phyloP scores from a whole-genome alignment of 2,888 invertebrate species.

The Gasteruption jaculator region DNA sequence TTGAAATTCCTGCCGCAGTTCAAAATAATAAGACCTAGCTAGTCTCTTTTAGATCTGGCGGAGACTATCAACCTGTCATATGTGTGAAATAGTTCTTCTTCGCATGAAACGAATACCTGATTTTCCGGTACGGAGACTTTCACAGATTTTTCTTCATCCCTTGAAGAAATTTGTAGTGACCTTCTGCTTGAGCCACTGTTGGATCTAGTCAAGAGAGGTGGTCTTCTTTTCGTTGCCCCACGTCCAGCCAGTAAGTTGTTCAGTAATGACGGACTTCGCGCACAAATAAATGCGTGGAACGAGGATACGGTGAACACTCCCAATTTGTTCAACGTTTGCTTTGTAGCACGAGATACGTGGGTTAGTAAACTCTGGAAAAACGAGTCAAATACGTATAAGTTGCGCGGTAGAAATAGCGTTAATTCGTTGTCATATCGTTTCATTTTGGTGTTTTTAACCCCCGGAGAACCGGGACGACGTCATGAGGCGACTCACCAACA shows the following conservation, averaged over 20 bases:
- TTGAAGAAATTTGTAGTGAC: slow-evolving; percentile 82
- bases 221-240: slow-evolving; percentile 85
- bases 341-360: slow-evolving; percentile 91
- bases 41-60: too few species aligned
- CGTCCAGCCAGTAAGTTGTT: slow-evolving; percentile 88
- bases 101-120: too few species aligned
- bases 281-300: slow-evolving; percentile 96
- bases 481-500: too few species aligned
- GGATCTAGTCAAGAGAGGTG: slow-evolving; percentile 85
- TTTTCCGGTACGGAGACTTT: slow-evolving; percentile 87
- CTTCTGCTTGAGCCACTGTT: slow-evolving; percentile 84
- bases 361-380: slow-evolving; percentile 80
- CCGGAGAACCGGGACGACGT: too few species aligned
- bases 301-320: slow-evolving; percentile 97
- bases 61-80: too few species aligned
- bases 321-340: slow-evolving; percentile 89
- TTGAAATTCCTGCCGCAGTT: too few species aligned
- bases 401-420: too few species aligned
- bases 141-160: slow-evolving; percentile 84
- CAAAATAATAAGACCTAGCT: too few species aligned
- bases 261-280: slow-evolving; percentile 87
- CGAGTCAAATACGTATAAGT: too few species aligned
- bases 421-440: too few species aligned
- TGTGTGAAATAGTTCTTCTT: too few species aligned
- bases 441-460: too few species aligned